Base-by-base conservation (phyloP, 2,797 vertebrate species). In the Chaenodraco wilsoni region DNA sequence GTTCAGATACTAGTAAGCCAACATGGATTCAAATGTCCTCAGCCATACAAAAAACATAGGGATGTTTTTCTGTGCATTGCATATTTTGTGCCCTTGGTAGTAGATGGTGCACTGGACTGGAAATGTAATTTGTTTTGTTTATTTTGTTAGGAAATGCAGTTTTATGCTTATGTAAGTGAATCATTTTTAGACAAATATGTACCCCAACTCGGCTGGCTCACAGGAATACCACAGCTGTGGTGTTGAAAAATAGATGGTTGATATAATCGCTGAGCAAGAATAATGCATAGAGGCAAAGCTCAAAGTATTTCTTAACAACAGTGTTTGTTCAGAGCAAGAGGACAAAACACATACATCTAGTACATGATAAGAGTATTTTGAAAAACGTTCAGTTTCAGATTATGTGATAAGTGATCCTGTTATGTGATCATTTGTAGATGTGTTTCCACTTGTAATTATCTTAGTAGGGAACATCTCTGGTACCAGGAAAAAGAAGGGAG, bases 131-230 rank as follows among this genome's bases (percentile, higher is more conserved):
- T 70, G 60, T 79, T 85, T 82, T 88, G 76, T 89, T 91, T 86
- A 75, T 89, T 89, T 88, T 85, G 72, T 89, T 70, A 40, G 82
- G 60, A 88, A 86, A 84, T 74, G 62, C 58, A 74, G 65, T 87
- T 89, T 91, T 93, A 48, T 89, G 89, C 91, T 91, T 87, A 86
- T 89, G 85, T 80, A 87, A 84, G 87, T 84, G 75, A 84, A 87
- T 88, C 23, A 56, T 88, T 85, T 88, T 79, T 70, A 72, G 76
- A 89, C 84, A 86, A 84, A 88, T 79, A 87, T 81, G 79, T 85
- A 80, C 59, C 74, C 58, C 60, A 84, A 83, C 79, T 78, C 78
- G 76, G 57, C 70, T 37, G 84, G 83, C 90, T 90, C 89, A 81
- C 46, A 91, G 82, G 87, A 89, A 89, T 89, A 88, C 69, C 85